Evolutionary conservation across 2,113 vertebrate genomes (phyloP).

Genomic region (Sander vitreus): DNA sequence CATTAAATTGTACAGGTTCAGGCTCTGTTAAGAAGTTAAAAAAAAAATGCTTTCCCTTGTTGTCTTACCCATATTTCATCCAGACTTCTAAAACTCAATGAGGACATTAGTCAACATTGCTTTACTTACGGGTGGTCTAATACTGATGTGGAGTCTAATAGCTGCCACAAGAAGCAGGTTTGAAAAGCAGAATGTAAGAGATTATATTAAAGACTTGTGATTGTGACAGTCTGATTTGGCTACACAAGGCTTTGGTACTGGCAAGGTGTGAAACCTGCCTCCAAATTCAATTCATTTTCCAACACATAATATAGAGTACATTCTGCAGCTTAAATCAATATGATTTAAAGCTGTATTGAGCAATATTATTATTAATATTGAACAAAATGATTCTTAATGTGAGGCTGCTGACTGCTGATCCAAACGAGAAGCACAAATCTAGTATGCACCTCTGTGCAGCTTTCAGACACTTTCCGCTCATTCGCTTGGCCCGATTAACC

Average conservation of each 20-base stretch:
- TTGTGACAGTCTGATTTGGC: constrained; percentile 3
- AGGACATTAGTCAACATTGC: neutral
- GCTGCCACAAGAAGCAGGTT: neutral
- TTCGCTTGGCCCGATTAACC: neutral
- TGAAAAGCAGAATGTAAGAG: neutral
- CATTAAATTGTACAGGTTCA: neutral
- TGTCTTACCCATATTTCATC: neutral
- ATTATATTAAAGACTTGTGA: neutral
- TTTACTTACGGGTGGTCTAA: neutral
- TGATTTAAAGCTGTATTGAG: constrained; percentile 8
- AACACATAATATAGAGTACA: neutral
- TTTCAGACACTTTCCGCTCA: neutral
- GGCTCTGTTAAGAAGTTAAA: neutral
- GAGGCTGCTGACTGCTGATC: neutral
- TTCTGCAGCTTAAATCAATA: neutral
- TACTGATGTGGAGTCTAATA: neutral
- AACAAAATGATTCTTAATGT: constrained; percentile 8
- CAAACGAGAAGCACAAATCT: constrained; percentile 14
- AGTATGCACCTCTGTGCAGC: neutral
- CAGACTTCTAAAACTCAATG: neutral
- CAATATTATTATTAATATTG: constrained; percentile 9
- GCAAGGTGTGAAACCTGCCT: constrained; percentile 26
- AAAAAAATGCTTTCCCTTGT: neutral
- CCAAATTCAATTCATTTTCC: constrained; percentile 14
- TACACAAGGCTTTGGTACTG: neutral